Evolutionary conservation across 2,888 invertebrate genomes (phyloP).

Genomic region (Melolontha melolontha): DNA sequence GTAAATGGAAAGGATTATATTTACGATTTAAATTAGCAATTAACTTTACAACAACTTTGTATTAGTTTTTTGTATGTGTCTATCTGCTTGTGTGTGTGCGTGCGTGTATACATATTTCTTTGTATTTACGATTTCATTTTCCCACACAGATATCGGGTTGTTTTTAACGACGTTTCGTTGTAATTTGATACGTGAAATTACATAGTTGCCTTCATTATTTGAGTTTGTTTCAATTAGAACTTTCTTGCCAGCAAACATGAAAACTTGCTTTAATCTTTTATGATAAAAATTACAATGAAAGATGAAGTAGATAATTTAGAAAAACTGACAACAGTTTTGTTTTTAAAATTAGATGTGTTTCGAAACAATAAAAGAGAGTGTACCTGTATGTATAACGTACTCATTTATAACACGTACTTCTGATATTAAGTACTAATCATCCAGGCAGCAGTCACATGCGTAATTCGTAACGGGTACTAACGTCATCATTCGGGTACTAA

Average conservation of each 20-base stretch:
- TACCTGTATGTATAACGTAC: too few species aligned
- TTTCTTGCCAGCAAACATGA: not conserved
- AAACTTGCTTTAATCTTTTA: not conserved
- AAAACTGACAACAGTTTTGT: too few species aligned
- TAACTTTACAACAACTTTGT: slow-evolving; percentile 39
- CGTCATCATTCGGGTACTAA: slow-evolving; percentile 11
- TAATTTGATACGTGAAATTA: slow-evolving; percentile 31
- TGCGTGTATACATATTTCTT: not conserved
- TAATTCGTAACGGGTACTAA: too few species aligned
- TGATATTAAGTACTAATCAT: not conserved
- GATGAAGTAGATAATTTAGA: too few species aligned
- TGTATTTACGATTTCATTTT: slow-evolving; percentile 25
- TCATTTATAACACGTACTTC: too few species aligned
- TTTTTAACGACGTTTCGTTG: slow-evolving; percentile 18
- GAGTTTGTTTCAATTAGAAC: slow-evolving; percentile 6
- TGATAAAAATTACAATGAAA: too few species aligned
- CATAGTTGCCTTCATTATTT: slow-evolving; percentile 7
- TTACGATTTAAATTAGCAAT: slow-evolving; percentile 40
- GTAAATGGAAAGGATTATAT: slow-evolving; percentile 35
- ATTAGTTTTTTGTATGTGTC: slow-evolving; percentile 15
- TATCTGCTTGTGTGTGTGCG: too few species aligned
- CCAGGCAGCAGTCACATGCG: slow-evolving; percentile 10
- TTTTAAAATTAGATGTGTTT: too few species aligned
- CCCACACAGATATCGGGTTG: slow-evolving; percentile 26
- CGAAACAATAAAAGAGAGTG: too few species aligned